phyloP scores from a whole-genome alignment of 2,113 vertebrate species.

The Stigmatopora nigra region DNA sequence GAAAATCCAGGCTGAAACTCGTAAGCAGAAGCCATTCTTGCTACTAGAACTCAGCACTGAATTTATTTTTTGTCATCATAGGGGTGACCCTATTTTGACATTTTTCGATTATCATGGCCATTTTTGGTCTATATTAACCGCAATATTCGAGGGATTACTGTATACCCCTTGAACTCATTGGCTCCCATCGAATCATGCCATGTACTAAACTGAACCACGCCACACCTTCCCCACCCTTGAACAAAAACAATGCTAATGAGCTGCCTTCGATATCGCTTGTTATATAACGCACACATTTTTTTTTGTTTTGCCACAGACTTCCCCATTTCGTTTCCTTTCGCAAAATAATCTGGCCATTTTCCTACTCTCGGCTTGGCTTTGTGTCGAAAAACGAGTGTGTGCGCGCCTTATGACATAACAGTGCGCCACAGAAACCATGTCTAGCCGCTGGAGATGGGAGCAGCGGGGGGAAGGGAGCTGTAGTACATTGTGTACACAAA shows the following conservation, averaged over 20 bases:
- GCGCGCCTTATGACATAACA: slow-evolving; percentile 62
- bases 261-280: not conserved
- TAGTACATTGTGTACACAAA: slow-evolving; percentile 52
- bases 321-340: not conserved
- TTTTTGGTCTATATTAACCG: no score
- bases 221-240: not conserved
- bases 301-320: no score
- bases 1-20: no score
- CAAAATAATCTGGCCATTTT: slow-evolving; percentile 7
- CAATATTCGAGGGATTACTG: no score
- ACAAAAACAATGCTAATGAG: not conserved
- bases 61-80: no score
- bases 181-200: no score
- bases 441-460: slow-evolving; percentile 28
- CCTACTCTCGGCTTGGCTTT: slow-evolving; percentile 28
- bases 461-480: slow-evolving; percentile 46
- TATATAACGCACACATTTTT: not conserved
- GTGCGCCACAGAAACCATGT: slow-evolving; percentile 48
- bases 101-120: no score
- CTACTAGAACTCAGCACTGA: no score
- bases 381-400: slow-evolving; percentile 54
- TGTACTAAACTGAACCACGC: not conserved
- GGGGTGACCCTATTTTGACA: no score
- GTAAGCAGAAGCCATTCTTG: no score
- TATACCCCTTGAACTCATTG: no score